Evolutionary conservation across 1,140 invertebrate genomes (phyloP).

Genomic region (Ceratosolen fusciceps): DNA sequence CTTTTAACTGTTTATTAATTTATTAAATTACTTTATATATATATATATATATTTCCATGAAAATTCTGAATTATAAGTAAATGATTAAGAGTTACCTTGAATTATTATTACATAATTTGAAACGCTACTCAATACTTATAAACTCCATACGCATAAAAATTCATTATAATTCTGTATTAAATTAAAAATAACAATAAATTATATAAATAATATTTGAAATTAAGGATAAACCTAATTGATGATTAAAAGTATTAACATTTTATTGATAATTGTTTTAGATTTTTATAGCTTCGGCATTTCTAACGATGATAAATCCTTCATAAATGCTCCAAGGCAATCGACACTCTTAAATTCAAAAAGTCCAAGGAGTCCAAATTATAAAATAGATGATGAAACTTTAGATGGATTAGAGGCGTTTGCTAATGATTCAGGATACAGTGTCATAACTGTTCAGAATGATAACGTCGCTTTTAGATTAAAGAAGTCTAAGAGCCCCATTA

Average conservation of each 20-base stretch:
- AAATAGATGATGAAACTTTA: not conserved
- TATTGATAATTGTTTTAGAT: not conserved
- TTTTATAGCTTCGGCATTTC: not conserved
- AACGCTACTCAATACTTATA: too few relatives aligned
- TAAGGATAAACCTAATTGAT: too few relatives aligned
- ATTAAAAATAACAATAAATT: too few relatives aligned
- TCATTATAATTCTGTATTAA: too few relatives aligned
- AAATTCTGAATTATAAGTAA: too few relatives aligned
- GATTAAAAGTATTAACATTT: too few relatives aligned
- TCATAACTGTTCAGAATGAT: not conserved
- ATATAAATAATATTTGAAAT: too few relatives aligned
- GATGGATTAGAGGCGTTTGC: slow-evolving; percentile 4
- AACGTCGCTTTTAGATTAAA: not conserved
- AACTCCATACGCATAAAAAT: too few relatives aligned
- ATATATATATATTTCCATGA: not conserved
- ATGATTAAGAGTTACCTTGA: too few relatives aligned
- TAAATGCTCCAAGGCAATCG: not conserved
- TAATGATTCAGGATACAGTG: not conserved
- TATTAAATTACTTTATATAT: not conserved
- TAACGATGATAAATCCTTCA: not conserved
- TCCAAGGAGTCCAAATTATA: not conserved
- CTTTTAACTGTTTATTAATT: not conserved
- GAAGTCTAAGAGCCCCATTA: not conserved
- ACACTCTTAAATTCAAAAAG: not conserved
- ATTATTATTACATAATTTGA: too few relatives aligned